Conservation (phyloP, 2,797 vertebrate genomes). For the Gadopsis bispinosus region DNA sequence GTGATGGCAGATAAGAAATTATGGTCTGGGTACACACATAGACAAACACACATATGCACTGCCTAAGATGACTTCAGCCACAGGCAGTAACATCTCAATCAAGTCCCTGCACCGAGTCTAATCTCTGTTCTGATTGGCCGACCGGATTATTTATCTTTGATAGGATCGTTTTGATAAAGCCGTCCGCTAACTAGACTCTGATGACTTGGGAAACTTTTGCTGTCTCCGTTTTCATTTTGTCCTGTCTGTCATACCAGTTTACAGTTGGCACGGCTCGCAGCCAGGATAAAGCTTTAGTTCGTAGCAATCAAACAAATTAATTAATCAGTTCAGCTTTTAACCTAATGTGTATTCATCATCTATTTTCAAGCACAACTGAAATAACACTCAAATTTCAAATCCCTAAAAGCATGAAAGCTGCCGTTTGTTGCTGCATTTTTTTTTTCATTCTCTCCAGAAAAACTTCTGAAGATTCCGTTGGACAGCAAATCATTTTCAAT, state of each 20-base stretch:
- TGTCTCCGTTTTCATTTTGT: constrained; percentile 2
- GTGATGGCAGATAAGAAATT: constrained; percentile 58
- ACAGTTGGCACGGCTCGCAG: background rate
- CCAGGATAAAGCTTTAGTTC: background rate
- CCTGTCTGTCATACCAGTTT: background rate
- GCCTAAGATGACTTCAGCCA: constrained; percentile 44
- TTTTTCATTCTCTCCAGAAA: constrained; percentile 14
- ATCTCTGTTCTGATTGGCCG: constrained; percentile 57
- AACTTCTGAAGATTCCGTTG: constrained; percentile 13
- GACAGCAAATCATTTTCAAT: constrained; percentile 35
- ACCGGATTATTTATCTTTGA: constrained; percentile 53
- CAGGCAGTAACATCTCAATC: constrained; percentile 48
- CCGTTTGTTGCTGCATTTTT: background rate
- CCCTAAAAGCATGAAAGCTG: background rate
- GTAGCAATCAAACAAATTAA: background rate
- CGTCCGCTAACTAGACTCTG: constrained; percentile 35
- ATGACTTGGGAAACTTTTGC: constrained; percentile 45
- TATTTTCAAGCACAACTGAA: background rate
- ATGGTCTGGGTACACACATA: constrained; percentile 16
- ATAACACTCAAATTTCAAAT: constrained; percentile 3
- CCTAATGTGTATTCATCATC: background rate
- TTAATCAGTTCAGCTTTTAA: background rate
- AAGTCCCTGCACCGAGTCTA: constrained; percentile 41
- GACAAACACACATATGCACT: background rate
- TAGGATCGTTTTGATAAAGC: constrained; percentile 50